Conservation (phyloP, 2,113 vertebrate genomes). For the Cryptotis parvus region DNA sequence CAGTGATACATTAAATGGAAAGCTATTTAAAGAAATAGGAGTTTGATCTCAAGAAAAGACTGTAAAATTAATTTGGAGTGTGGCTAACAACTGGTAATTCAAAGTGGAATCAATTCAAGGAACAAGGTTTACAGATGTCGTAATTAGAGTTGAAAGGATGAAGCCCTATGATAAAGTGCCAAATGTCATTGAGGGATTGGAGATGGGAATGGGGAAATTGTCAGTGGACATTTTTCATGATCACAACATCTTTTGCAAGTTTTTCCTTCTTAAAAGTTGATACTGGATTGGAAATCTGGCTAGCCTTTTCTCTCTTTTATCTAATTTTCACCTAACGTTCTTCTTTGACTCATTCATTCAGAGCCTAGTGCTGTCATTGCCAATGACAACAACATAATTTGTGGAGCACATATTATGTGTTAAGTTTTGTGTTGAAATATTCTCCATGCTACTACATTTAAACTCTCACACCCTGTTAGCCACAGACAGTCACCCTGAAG, state of each 20-base stretch:
- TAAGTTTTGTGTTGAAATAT: neutral
- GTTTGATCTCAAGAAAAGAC: neutral
- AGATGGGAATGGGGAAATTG: neutral
- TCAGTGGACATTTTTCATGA: neutral
- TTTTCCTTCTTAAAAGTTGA: constrained; percentile 1
- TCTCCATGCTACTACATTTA: neutral
- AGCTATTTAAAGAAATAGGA: neutral
- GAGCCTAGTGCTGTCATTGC: neutral
- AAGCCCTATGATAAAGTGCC: neutral
- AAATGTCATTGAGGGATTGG: neutral
- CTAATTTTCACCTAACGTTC: neutral
- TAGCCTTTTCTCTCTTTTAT: neutral
- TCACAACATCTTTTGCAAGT: neutral
- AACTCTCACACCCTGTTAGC: neutral
- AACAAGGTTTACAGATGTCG: neutral
- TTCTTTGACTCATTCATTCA: constrained; percentile 20
- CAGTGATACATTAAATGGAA: neutral
- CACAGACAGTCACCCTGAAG: neutral
- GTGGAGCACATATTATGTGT: neutral
- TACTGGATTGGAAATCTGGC: neutral
- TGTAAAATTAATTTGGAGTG: neutral
- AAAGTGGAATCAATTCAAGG: neutral
- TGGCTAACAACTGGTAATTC: neutral
- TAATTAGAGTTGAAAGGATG: neutral
- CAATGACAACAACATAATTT: neutral